phyloP scores from a whole-genome alignment of 2,888 invertebrate species.

The Hemistola chrysoprasaria region DNA sequence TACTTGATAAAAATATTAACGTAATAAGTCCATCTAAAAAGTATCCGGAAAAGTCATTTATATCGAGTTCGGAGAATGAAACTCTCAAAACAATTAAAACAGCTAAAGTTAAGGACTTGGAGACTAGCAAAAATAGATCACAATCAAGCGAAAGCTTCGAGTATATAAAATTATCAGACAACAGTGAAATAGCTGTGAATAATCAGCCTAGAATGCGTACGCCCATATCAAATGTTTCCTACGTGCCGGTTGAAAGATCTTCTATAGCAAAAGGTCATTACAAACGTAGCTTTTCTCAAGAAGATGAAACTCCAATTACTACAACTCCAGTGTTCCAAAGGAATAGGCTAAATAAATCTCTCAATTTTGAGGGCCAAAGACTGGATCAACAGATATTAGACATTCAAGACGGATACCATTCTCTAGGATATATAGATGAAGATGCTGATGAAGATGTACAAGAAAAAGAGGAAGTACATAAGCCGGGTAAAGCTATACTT shows the following conservation, averaged over 20 bases:
- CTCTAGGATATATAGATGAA: constrained; percentile 73
- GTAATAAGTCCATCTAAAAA: constrained; percentile 76
- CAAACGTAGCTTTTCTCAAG: constrained; percentile 65
- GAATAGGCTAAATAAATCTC: constrained; percentile 73
- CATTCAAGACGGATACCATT: constrained; percentile 74
- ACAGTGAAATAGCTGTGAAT: constrained; percentile 74
- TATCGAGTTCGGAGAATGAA: constrained; percentile 65
- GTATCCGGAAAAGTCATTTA: constrained; percentile 68
- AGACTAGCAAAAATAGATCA: constrained; percentile 67
- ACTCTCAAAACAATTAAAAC: constrained; percentile 68
- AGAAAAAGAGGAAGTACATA: constrained; percentile 56
- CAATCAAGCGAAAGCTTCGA: constrained; percentile 64
- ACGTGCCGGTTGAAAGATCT: constrained; percentile 66
- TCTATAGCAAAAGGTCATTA: constrained; percentile 54
- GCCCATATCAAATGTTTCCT: constrained; percentile 72
- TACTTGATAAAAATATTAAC: constrained; percentile 67
- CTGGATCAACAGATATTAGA: constrained; percentile 77
- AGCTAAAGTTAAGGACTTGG: constrained; percentile 74
- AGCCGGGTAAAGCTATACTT: constrained; percentile 67
- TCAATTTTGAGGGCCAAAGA: constrained; percentile 73
- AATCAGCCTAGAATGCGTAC: constrained; percentile 77
- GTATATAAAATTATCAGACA: constrained; percentile 68
- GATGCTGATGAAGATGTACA: constrained; percentile 47
- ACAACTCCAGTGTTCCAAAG: constrained; percentile 74
- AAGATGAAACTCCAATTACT: constrained; percentile 55